A percentile compares a stretch with the other conserved stretches of the same genome.
These are phyloP conservation scores for Chlorops oryzae DNA, from an alignment of 1,140 invertebrate species.

Conservation along the genomic window DNA sequence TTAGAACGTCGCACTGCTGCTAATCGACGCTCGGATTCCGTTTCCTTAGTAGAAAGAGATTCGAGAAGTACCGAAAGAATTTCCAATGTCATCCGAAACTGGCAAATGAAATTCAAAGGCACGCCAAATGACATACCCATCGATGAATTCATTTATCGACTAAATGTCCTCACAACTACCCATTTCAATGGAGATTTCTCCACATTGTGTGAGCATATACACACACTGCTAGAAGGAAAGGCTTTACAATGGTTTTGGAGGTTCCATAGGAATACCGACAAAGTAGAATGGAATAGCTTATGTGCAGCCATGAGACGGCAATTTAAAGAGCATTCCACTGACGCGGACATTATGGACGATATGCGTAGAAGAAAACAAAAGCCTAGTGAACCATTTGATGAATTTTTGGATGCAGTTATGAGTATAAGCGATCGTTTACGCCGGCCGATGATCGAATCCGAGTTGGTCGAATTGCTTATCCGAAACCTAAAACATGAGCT, in stretches of 20 bases:
- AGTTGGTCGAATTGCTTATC: background rate
- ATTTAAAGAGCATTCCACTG: background rate
- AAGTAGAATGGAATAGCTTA: background rate
- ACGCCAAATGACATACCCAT: background rate
- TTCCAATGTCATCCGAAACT: no score
- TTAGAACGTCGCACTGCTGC: no score
- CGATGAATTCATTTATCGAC: background rate
- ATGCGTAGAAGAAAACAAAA: background rate
- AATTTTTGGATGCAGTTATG: constrained; percentile 1
- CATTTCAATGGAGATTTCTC: background rate
- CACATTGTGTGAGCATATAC: no score
- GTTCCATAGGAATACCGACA: background rate
- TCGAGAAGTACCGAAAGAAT: no score
- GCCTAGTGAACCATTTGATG: background rate
- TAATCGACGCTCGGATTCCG: no score
- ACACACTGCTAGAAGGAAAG: no score
- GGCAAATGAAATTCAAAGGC: no score
- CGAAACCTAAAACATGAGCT: background rate
- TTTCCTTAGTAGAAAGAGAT: no score
- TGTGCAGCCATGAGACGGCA: background rate
- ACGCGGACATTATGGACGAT: background rate
- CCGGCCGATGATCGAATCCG: background rate
- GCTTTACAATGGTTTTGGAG: constrained; percentile 2
- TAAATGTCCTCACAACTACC: background rate
- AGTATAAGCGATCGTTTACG: background rate